These are phyloP conservation scores for Ptiloglossa arizonensis DNA, from an alignment of 1,140 invertebrate genomes.

Conservation along the genomic window DNA sequence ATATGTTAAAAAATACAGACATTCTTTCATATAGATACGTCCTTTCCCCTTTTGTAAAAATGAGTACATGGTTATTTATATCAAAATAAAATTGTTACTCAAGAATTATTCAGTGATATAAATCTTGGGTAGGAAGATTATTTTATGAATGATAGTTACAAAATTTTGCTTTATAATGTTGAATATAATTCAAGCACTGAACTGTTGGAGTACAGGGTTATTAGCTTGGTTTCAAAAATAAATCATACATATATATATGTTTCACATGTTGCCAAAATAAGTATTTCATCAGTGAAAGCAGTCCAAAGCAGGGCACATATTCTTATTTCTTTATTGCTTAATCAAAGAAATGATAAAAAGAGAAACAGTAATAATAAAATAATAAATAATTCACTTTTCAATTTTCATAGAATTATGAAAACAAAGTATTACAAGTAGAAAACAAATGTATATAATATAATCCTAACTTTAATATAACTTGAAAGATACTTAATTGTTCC, in stretches of 20 bases:
- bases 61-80: no score
- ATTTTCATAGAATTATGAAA: neutral
- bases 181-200: constrained; percentile 9
- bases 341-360: neutral
- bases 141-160: neutral
- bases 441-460: neutral
- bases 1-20: no score
- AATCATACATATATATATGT: constrained; percentile 42
- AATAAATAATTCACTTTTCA: neutral
- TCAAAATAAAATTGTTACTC: no score
- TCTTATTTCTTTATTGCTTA: no score
- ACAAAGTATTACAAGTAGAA: neutral
- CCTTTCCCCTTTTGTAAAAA: neutral
- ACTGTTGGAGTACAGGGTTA: constrained; percentile 44
- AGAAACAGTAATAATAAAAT: neutral
- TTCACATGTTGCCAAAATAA: constrained; percentile 54
- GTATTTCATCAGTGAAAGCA: constrained; percentile 57
- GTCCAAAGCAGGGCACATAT: constrained; percentile 6
- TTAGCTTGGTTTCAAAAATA: constrained; percentile 66
- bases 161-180: constrained; percentile 17
- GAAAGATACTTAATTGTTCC: constrained; percentile 11
- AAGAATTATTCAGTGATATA: neutral
- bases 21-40: neutral
- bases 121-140: neutral
- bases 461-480: neutral